Evolutionary conservation across 23 tunicate genomes (phyloP), one percentile per base, ranked within the genome.

Genomic region (Trididemnum nubilum): DNA sequence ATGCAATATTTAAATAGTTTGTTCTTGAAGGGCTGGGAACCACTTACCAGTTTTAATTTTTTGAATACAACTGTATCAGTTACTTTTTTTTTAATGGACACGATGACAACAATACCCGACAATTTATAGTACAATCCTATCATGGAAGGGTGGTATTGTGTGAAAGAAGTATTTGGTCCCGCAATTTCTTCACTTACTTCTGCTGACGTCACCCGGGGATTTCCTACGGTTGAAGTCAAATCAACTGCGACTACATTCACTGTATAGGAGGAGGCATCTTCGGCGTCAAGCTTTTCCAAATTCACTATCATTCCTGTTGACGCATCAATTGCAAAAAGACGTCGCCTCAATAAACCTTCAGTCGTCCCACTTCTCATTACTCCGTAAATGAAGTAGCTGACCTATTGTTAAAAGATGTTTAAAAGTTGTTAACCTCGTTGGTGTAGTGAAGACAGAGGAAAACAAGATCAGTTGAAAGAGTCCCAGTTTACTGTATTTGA

Each of bases 181-280:
- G n/a, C n/a, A n/a, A n/a, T n/a, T n/a, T n/a, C n/a, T 15, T 44
- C 12, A 31, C 92, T 73, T 32, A 87, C 92, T 36, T 73, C 76
- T 3, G 85, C 40, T 34, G 85, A 44, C 44, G 86, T 80, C 64
- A 87, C 73, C 50, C 92, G 28, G 21, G 92, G 82, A 49, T 49
- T 81, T 21, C 39, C 2, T 19, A 22, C 34, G 7, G 82, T 30
- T 35, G 92, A 80, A 36, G 81, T 49, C 51, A 80, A 49, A 38
- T 88, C 93, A 7, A 77, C 79, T 2, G 93, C 86, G 27, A 82
- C 77, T 3, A 88, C 87, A 0, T 76, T 38, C 19, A 88, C 27
- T 23, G 60, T 82, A 39, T 82, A 88, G 1, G 84, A 60, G 5
- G 79, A 22, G 7, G 51, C 58, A 27, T 76, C 39, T 34, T 85